These are phyloP conservation scores for Mirza zaza DNA, from an alignment of 2,113 vertebrate species.

Conservation along the genomic window DNA sequence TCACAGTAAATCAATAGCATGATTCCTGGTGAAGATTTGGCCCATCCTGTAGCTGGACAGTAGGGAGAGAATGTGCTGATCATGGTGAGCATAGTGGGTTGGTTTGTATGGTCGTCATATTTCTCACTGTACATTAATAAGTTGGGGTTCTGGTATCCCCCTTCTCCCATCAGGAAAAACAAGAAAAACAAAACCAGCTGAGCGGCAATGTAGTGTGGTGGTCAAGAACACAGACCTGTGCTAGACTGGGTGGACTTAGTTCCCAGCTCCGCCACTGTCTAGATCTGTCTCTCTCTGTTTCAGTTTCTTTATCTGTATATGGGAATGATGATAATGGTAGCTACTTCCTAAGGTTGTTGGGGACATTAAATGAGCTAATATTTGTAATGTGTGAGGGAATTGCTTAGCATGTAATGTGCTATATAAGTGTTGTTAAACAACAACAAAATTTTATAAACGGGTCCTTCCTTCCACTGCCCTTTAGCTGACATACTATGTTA, in stretches of 20 bases:
- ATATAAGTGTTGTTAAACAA: neutral
- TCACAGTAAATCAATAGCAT: neutral
- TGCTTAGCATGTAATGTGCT: neutral
- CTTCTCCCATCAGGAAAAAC: neutral
- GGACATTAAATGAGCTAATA: neutral
- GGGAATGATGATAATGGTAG: neutral
- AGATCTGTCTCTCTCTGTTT: neutral
- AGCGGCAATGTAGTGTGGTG: fast-evolving
- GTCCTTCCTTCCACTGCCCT: neutral
- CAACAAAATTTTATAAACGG: neutral
- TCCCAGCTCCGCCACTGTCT: neutral
- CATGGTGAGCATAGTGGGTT: neutral
- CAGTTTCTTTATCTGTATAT: neutral
- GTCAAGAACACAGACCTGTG: neutral
- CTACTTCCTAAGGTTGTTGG: neutral
- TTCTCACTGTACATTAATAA: neutral
- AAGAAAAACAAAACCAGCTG: neutral
- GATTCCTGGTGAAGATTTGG: neutral
- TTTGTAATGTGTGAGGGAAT: neutral
- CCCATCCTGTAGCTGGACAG: neutral
- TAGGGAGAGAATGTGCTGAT: neutral
- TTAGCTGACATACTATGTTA: neutral
- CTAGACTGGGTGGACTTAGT: neutral
- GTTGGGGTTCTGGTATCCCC: neutral
- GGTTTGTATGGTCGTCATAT: neutral